Evolutionary conservation across 2,888 invertebrate genomes (phyloP), one percentile per base, ranked within the genome.

Genomic region (Eristalinus aeneus): DNA sequence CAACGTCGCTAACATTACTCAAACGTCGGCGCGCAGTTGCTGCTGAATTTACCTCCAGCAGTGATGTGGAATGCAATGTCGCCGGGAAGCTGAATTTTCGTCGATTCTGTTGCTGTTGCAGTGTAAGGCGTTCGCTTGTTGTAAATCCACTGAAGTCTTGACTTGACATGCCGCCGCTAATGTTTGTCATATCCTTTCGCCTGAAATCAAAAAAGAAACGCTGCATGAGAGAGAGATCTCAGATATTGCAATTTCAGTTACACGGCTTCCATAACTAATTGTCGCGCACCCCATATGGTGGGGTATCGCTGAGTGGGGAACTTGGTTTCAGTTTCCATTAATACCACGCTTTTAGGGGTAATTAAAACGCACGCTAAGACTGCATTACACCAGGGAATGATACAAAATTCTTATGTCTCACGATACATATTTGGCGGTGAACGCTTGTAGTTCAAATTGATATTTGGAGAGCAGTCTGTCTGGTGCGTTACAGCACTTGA

Each of bases 1-100:
- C 96, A 12, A 91, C 94, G 89, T 95, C 95, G 88, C 95, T 94
- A 54, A 95, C 95, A 89, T 96, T 97, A 92, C 97, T 97, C 90
- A 97, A 95, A 53, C 96, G 93, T 39, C 97, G 91, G 20, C 94
- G 91, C 0, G 94, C 93, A 10, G 94, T 92, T 22, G 93, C 91
- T 67, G 89, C 88, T 16, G 89, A 90, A 39, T 90, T 90, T 27
- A 91, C 90, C 71, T 91, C 90, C 1, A 92, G 87, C 27, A 93
- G 81, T 0, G 92, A 89, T 6, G 92, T 80, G 3, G 92, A 91
- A 77, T 94, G 93, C 5, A 94, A 89, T 1, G 94, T 92, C 22
- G 94, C 93, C 0, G 94, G 94, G 88, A 94, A 94, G 89, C 94
- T 94, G 88, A 94, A 93, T 90, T 94, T 94, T 84, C 94, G 92